A percentile compares a stretch with the other conserved stretches of the same genome.
These are phyloP conservation scores for Trididemnum clinides DNA, from an alignment of 23 tunicate genomes.

Conservation along the genomic window DNA sequence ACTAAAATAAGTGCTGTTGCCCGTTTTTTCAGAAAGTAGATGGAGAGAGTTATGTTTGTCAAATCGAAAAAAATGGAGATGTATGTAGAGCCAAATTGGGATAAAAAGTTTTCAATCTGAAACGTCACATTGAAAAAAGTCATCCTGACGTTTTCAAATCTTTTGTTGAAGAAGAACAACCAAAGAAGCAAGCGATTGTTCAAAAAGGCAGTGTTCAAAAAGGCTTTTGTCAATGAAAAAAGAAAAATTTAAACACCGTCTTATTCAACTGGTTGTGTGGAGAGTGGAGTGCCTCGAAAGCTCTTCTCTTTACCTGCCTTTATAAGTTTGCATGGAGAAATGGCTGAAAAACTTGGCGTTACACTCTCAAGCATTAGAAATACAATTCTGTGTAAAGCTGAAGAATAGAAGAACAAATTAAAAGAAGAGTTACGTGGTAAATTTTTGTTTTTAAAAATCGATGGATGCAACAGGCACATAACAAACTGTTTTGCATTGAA, in stretches of 20 bases:
- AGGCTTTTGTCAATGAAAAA: constrained; percentile 14
- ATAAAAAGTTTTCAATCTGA: constrained; percentile 5
- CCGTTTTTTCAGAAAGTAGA: not conserved
- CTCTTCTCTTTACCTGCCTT: constrained; percentile 20
- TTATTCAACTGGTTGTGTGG: constrained; percentile 17
- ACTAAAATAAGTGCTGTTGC: not conserved
- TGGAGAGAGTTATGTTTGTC: too few species aligned
- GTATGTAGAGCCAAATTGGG: constrained; percentile 5
- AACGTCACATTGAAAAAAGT: constrained; percentile 1
- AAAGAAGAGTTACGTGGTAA: too few species aligned
- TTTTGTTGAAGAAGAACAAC: too few species aligned
- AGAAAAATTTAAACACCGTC: constrained; percentile 17
- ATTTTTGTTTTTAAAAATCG: too few species aligned
- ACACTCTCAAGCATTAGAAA: constrained; percentile 12
- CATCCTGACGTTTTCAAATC: constrained; percentile 16
- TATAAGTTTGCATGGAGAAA: constrained; percentile 11
- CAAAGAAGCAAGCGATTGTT: constrained; percentile 3
- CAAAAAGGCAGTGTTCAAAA: not conserved
- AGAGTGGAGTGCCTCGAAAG: not conserved
- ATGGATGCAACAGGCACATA: constrained; percentile 29
- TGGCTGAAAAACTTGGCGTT: too few species aligned
- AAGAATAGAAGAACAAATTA: constrained; percentile 15
- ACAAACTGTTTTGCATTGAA: constrained; percentile 19
- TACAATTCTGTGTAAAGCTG: constrained; percentile 15
- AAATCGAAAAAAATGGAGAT: too few species aligned